These are phyloP conservation scores for Turritopsis dohrnii DNA, from an alignment of 30 jellyfish, hydroid and myxozoan genomes.

Conservation along the genomic window DNA sequence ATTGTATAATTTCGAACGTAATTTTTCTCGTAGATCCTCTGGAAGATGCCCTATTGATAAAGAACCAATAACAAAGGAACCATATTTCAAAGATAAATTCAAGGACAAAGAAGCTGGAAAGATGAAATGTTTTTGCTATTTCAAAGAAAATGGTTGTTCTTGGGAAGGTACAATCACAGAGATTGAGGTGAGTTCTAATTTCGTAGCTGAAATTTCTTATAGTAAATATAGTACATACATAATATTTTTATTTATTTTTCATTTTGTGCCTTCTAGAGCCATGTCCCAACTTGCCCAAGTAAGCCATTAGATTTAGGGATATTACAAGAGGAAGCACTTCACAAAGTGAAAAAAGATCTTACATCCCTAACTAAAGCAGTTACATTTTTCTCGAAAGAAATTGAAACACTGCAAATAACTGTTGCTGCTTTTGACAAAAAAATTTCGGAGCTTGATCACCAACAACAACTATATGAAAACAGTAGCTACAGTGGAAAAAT, in stretches of 20 bases:
- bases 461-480: conserved; percentile 60
- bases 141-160: background rate
- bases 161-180: conserved; percentile 1
- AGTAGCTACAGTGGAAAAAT: conserved; percentile 60
- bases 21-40: background rate
- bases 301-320: too few relatives aligned
- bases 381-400: background rate
- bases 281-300: background rate
- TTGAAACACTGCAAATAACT: background rate
- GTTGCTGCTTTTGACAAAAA: background rate
- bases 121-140: background rate
- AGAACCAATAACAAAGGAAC: background rate
- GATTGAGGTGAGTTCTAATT: background rate
- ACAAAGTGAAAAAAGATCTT: background rate
- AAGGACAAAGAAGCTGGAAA: background rate
- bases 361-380: too few relatives aligned
- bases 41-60: background rate
- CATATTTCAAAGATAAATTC: background rate
- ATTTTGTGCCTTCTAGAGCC: background rate
- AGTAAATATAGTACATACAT: too few relatives aligned
- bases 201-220: too few relatives aligned
- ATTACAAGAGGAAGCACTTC: too few relatives aligned
- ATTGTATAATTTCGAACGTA: background rate
- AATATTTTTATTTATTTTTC: too few relatives aligned
- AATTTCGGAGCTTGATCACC: conserved; percentile 48